Evolutionary conservation across 2,797 vertebrate species (phyloP).

Genomic region (Anguilla obscura): DNA sequence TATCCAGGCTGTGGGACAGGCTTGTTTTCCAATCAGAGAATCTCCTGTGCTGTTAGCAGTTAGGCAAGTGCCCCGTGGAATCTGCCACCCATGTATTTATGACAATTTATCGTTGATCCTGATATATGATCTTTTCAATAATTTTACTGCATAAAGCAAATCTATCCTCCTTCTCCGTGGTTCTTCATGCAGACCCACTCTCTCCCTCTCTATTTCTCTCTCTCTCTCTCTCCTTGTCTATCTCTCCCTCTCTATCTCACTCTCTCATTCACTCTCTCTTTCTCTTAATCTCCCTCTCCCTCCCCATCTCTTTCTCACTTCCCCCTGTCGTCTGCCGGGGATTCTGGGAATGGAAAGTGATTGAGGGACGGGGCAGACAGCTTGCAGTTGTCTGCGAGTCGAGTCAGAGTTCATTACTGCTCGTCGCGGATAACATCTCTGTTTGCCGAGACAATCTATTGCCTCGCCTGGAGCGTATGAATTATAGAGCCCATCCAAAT

Average conservation of each 20-base stretch:
- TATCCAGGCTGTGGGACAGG: neutral
- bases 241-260: too few relatives aligned
- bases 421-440: slow-evolving; percentile 28
- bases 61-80: neutral
- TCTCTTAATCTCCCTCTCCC: too few relatives aligned
- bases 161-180: neutral
- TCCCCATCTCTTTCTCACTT: too few relatives aligned
- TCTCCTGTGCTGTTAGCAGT: neutral
- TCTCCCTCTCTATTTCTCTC: too few relatives aligned
- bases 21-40: neutral
- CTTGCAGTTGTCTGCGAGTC: neutral
- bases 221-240: too few relatives aligned
- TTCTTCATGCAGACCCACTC: neutral
- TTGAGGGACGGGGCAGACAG: neutral
- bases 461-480: slow-evolving; percentile 17
- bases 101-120: neutral
- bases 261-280: too few relatives aligned
- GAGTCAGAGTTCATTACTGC: slow-evolving; percentile 18
- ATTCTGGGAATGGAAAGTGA: slow-evolving; percentile 2
- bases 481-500: neutral
- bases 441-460: neutral
- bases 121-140: neutral
- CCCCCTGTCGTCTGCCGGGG: slow-evolving; percentile 30
- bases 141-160: neutral
- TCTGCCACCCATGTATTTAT: neutral